Evolutionary conservation across 2,797 vertebrate species (phyloP).

Genomic region (Limnodromus scolopaceus): DNA sequence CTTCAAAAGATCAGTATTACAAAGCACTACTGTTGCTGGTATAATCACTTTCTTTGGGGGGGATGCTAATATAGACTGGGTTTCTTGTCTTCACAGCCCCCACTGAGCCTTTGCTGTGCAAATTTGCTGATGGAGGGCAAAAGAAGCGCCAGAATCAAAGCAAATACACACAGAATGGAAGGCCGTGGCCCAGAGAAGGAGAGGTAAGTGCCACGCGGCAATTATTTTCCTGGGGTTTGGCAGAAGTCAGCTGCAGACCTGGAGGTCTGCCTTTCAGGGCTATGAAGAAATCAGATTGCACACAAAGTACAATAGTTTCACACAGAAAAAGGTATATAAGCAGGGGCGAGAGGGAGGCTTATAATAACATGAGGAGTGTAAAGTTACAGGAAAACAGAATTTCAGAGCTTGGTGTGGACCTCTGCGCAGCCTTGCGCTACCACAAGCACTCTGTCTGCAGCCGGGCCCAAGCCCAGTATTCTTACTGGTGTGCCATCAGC

Average conservation of each 20-base stretch:
- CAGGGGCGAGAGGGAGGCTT: neutral
- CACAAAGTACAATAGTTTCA: neutral
- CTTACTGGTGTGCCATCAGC: neutral
- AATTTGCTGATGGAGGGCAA: slow-evolving; percentile 97
- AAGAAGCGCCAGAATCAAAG: slow-evolving; percentile 97
- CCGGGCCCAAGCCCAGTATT: neutral
- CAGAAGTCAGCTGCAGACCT: neutral
- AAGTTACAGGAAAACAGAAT: neutral
- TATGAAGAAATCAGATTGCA: neutral
- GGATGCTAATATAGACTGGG: slow-evolving; percentile 74
- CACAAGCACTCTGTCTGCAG: neutral
- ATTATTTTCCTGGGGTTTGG: slow-evolving; percentile 22
- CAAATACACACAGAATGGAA: slow-evolving; percentile 96
- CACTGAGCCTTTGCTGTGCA: slow-evolving; percentile 96
- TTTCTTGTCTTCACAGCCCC: slow-evolving; percentile 88
- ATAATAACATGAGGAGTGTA: neutral
- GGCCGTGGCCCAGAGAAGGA: slow-evolving; percentile 95
- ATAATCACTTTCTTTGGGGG: slow-evolving; percentile 66
- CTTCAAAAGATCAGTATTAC: slow-evolving; percentile 79
- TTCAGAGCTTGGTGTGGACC: neutral
- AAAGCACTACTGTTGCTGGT: slow-evolving; percentile 69
- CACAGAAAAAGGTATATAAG: neutral
- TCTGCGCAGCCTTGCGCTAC: neutral
- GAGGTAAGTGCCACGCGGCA: slow-evolving; percentile 84
- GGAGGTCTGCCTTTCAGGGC: neutral